Evolutionary conservation across 2,113 vertebrate species (phyloP), one percentile per base, ranked within the genome.

Genomic region (Phaetusa simplex): DNA sequence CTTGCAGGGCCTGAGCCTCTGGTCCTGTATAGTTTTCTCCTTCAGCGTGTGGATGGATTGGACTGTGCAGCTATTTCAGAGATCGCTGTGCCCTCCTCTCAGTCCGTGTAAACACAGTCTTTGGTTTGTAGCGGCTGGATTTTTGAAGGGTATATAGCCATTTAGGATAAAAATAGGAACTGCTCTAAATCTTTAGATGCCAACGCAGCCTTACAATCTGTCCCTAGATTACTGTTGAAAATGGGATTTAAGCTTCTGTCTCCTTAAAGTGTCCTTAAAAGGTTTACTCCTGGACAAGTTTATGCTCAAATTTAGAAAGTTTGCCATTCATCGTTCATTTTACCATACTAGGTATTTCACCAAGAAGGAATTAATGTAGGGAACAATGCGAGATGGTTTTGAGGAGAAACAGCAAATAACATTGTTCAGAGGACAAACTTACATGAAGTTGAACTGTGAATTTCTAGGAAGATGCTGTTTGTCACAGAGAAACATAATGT

Each of bases 281-380:
- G 85, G 93, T 89, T 91, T 95, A 82, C 34, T 96, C 67, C 77
- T 95, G 71, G 67, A 67, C 42, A 86, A 80, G 72, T 86, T 76
- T 61, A 64, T 67, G 62, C 56, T 92, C 58, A 36, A 36, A 94
- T 86, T 74, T 86, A 88, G 78, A 30, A 79, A 90, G 67, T 83
- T 87, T 95, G 69, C 72, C 23, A 14, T 83, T 86, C 62, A 12
- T 85, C 5, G 1, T 64, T 87, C 64, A 42, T 92, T 87, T 95
- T 79, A 72, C 89, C 82, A 90, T 87, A 88, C 79, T 85, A 82
- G 92, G 83, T 94, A 94, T 82, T 93, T 95, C 70, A 82, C 65
- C 55, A 65, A 85, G 82, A 59, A 42, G 34, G 55, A 84, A 82
- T 64, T 73, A 85, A 78, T 82, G 52, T 30, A 61, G 82, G 69